Evolutionary conservation across 2,797 vertebrate species (phyloP).

Genomic region (Trachurus trachurus): DNA sequence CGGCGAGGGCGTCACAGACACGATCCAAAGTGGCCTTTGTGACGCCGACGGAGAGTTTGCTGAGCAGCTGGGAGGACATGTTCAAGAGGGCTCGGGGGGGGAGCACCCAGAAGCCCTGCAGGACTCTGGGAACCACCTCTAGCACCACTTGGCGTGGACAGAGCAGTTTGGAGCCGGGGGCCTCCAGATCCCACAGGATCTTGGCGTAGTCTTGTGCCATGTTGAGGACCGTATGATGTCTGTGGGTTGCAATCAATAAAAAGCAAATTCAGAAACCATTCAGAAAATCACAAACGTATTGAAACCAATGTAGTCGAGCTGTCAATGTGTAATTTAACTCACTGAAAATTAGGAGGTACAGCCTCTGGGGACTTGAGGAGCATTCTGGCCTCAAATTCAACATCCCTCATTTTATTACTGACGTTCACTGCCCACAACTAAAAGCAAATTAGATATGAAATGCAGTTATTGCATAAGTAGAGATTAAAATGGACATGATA

Average conservation of each 20-base stretch:
- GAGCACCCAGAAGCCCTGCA: constrained; percentile 16
- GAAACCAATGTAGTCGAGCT: constrained; percentile 18
- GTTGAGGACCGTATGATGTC: not conserved
- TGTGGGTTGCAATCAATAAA: constrained; percentile 15
- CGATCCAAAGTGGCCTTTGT: not conserved
- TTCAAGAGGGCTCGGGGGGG: not conserved
- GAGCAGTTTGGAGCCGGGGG: not conserved
- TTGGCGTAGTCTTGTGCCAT: not conserved
- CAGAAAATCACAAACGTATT: not conserved
- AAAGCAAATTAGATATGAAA: too few relatives aligned
- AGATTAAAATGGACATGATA: too few relatives aligned
- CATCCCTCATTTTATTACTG: not conserved
- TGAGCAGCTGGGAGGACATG: constrained; percentile 8
- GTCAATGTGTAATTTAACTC: not conserved
- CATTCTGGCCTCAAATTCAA: not conserved
- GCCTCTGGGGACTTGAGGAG: constrained; percentile 4
- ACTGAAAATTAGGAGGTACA: constrained; percentile 13
- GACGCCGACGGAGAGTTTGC: constrained; percentile 13
- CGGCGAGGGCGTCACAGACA: not conserved
- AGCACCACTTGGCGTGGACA: not conserved
- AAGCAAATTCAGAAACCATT: not conserved
- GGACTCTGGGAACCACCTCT: constrained; percentile 5
- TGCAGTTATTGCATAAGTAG: too few relatives aligned
- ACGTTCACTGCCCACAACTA: too few relatives aligned
- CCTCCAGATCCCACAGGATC: constrained; percentile 2